Evolutionary conservation across 2,113 vertebrate species (phyloP).

Genomic region (Polypterus bichir): DNA sequence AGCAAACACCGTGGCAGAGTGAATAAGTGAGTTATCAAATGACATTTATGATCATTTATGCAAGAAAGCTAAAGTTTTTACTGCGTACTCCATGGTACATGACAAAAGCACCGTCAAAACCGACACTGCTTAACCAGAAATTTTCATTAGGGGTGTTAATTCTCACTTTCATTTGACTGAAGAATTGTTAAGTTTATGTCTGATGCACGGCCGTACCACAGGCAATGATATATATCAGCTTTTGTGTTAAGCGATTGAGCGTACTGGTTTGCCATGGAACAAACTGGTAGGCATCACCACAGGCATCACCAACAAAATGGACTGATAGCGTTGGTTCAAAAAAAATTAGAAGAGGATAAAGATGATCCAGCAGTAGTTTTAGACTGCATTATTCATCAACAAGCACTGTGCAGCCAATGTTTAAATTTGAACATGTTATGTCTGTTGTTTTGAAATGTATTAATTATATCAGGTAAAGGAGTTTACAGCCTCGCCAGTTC

Average conservation of each 20-base stretch:
- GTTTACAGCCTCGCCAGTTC: no score
- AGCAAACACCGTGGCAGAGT: conserved; percentile 9
- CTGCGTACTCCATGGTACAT: conserved; percentile 12
- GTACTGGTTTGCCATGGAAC: background rate
- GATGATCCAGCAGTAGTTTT: background rate
- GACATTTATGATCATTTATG: conserved; percentile 15
- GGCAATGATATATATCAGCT: conserved; percentile 7
- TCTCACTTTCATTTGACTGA: conserved; percentile 5
- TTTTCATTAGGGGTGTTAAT: conserved; percentile 15
- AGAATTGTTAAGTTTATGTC: conserved; percentile 13
- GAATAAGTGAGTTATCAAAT: conserved; percentile 8
- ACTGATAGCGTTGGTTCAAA: conserved; percentile 18
- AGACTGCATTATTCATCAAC: conserved; percentile 19
- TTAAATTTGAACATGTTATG: conserved; percentile 8
- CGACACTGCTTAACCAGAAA: conserved; percentile 7
- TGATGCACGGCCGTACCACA: background rate
- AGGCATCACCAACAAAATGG: conserved; percentile 24
- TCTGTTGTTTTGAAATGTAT: background rate
- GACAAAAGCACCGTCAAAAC: conserved; percentile 6
- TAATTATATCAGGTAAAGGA: no score
- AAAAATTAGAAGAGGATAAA: conserved; percentile 5
- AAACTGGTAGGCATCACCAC: background rate
- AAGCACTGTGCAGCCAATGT: conserved; percentile 22
- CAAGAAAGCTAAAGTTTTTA: conserved; percentile 7
- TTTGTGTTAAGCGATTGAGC: conserved; percentile 4